Evolutionary conservation across 2,797 vertebrate species (phyloP), one percentile per base, ranked within the genome.

Genomic region (Lagodon rhomboides): DNA sequence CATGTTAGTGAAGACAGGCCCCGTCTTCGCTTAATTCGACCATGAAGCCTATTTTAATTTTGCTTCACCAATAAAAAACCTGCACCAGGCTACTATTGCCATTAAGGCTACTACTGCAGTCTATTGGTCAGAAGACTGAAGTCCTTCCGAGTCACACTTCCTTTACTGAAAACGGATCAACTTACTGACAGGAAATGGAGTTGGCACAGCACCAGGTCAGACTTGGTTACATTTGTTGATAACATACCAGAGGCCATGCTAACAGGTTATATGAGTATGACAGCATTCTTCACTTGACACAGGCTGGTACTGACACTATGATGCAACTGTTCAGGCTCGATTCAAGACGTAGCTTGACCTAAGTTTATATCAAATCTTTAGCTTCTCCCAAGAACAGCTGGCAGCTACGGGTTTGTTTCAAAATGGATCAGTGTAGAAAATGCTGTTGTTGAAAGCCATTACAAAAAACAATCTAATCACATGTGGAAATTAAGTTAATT

Each of bases 31-130:
- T 8, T 34, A 34, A 34, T 34, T 34, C 7, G 34, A 34, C 34
- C 34, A 34, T 9, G 34, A 9, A 34, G 7, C 34, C 34, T 34
- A 34, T 34, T 34, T 34, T 5, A 7, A 46, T 41, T 61, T 25
- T 2, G 17, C 17, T 61, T 53, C 47, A 49, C 17, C 12, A 3
- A 1, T 4, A 49, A 41, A 41, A 17, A n/a, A 27, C 61, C 22
- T 38, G 15, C 53, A 53, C 27, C 20, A 44, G 43, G 34, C 34
- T 34, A 34, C 34, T 34, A 34, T 12, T 3, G 54, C 11, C 41
- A 11, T 25, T 12, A 12, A 34, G 12, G 53, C 18, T 17, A 6
- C 49, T 78, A 3, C 78, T 85, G 83, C 85, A 85, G 41, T 11
- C 86, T 85, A 9, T 68, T 85, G 87, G 83, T 65, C 66, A 41